Evolutionary conservation across 2,113 vertebrate genomes (phyloP).

Genomic region (Scatophagus argus): DNA sequence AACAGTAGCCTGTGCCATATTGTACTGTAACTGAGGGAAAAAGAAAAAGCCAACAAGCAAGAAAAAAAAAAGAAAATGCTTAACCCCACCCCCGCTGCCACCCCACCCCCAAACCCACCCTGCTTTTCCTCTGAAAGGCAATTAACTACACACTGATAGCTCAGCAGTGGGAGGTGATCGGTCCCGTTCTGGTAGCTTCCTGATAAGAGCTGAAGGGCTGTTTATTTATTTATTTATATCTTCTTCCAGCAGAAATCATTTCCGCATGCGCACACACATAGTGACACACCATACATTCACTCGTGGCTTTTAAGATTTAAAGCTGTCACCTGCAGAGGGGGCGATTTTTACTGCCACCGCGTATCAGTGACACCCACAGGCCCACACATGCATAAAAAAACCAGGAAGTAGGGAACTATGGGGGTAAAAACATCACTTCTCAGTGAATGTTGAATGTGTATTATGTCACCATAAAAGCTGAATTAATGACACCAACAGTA

Average conservation of each 20-base stretch:
- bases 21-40: slow-evolving; percentile 18
- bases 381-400: slow-evolving; percentile 12
- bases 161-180: slow-evolving; percentile 75
- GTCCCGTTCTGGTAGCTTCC: slow-evolving; percentile 61
- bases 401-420: slow-evolving; percentile 4
- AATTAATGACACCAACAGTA: slow-evolving; percentile 48
- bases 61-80: slow-evolving; percentile 12
- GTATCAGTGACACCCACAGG: slow-evolving; percentile 59
- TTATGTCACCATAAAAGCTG: slow-evolving; percentile 25
- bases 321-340: slow-evolving; percentile 60
- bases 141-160: slow-evolving; percentile 78
- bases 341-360: slow-evolving; percentile 56
- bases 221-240: too few relatives aligned
- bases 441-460: slow-evolving; percentile 24
- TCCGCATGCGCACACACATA: slow-evolving; percentile 2
- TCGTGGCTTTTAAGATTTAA: slow-evolving; percentile 55
- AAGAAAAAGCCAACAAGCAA: slow-evolving; percentile 26
- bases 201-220: slow-evolving; percentile 73
- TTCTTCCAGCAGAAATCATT: slow-evolving; percentile 36
- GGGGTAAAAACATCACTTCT: slow-evolving; percentile 13
- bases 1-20: background rate
- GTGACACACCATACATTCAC: background rate
- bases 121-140: slow-evolving; percentile 67
- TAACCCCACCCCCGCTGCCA: background rate
- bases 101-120: background rate